These are phyloP conservation scores for Notodonta ziczac DNA, from an alignment of 2,888 invertebrate species.

Conservation along the genomic window DNA sequence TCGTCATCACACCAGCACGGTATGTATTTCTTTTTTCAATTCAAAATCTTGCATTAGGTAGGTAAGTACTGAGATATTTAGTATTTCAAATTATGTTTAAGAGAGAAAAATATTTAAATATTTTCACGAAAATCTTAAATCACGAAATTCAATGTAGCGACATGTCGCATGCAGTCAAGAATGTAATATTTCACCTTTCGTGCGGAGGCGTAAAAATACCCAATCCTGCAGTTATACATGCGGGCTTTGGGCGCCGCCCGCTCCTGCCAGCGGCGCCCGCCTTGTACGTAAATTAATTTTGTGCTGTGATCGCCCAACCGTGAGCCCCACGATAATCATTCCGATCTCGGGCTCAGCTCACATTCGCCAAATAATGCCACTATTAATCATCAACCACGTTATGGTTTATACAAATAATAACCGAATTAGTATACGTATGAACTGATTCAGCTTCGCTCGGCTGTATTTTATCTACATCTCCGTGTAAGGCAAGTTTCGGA, in stretches of 20 bases:
- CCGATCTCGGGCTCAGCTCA: slow-evolving; percentile 59
- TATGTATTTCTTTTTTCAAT: no score
- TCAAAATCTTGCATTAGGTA: no score
- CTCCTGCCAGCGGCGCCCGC: slow-evolving; percentile 37
- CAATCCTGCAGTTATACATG: slow-evolving; percentile 29
- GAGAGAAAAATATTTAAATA: not conserved
- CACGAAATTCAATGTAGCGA: not conserved
- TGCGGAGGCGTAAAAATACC: slow-evolving; percentile 6
- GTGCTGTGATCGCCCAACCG: slow-evolving; percentile 70
- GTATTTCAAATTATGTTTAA: not conserved
- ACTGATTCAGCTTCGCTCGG: slow-evolving; percentile 29
- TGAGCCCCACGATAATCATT: slow-evolving; percentile 71
- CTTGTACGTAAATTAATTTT: slow-evolving; percentile 77
- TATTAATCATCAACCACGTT: slow-evolving; percentile 59
- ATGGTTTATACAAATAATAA: slow-evolving; percentile 37
- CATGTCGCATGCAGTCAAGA: slow-evolving; percentile 2
- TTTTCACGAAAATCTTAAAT: slow-evolving; percentile 1
- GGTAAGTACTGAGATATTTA: not conserved
- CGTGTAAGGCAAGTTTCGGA: slow-evolving; percentile 27
- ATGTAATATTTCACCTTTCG: slow-evolving; percentile 4
- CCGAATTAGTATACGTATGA: slow-evolving; percentile 34
- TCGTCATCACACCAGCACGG: no score
- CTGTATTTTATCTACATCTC: slow-evolving; percentile 29
- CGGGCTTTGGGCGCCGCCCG: slow-evolving; percentile 24
- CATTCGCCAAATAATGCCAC: slow-evolving; percentile 60